Percentiles rank a stretch among this genome's conserved stretches.
Evolutionary conservation across 1,140 invertebrate species (phyloP).

Genomic region (Macrotrachela quadricornifera): DNA sequence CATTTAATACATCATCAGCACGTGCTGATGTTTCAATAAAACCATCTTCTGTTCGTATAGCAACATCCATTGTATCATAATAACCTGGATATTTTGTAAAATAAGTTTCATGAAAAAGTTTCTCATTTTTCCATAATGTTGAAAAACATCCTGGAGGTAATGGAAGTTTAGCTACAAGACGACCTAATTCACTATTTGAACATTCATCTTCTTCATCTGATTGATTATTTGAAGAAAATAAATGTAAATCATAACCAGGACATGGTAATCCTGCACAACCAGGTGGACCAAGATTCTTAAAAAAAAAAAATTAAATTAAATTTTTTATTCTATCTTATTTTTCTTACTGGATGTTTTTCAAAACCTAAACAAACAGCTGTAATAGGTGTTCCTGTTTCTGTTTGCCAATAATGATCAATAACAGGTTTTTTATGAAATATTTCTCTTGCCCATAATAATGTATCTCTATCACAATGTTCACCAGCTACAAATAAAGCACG

Average conservation of each 20-base stretch:
- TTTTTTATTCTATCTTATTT: conserved; percentile 56
- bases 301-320: conserved; percentile 41
- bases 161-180: conserved; percentile 60
- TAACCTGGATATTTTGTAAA: conserved; percentile 67
- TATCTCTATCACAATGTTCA: conserved; percentile 75
- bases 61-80: conserved; percentile 84
- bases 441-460: conserved; percentile 59
- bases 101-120: conserved; percentile 56
- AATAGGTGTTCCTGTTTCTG: conserved; percentile 69
- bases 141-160: conserved; percentile 63
- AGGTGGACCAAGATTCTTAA: not conserved
- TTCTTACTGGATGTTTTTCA: conserved; percentile 42
- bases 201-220: conserved; percentile 48
- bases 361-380: conserved; percentile 59
- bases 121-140: conserved; percentile 55
- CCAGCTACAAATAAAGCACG: conserved; percentile 57
- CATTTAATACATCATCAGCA: conserved; percentile 85
- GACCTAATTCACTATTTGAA: conserved; percentile 46
- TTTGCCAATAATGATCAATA: conserved; percentile 89
- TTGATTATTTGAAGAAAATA: conserved; percentile 41
- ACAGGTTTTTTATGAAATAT: conserved; percentile 55
- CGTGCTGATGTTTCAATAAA: conserved; percentile 66
- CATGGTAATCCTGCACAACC: not conserved
- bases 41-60: conserved; percentile 48
- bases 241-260: not conserved